Evolutionary conservation across 2,113 vertebrate species (phyloP).

Genomic region (Psittacus erithacus): DNA sequence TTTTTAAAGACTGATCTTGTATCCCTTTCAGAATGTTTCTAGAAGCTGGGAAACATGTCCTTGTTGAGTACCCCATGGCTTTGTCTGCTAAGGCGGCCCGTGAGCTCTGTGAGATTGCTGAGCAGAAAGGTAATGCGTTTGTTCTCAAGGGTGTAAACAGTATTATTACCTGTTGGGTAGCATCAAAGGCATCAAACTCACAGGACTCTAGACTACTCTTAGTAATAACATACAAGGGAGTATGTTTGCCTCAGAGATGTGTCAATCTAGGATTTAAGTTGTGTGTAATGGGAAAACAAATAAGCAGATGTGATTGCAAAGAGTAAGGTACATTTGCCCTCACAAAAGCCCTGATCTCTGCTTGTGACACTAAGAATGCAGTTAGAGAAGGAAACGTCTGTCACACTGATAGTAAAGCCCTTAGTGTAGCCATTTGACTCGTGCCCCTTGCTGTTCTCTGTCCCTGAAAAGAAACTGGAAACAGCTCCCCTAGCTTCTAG

Average conservation of each 20-base stretch:
- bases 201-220: background rate
- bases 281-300: background rate
- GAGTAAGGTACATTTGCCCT: background rate
- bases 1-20: slow-evolving; percentile 8
- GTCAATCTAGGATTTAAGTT: background rate
- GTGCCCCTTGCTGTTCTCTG: background rate
- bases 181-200: background rate
- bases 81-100: slow-evolving; percentile 77
- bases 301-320: background rate
- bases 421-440: background rate
- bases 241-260: background rate
- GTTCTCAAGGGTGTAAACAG: background rate
- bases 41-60: slow-evolving; percentile 91
- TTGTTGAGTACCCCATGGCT: slow-evolving; percentile 93
- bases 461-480: background rate
- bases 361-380: background rate
- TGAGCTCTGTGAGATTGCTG: slow-evolving; percentile 84
- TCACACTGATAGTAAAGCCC: background rate
- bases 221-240: background rate
- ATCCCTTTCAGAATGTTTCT: slow-evolving; percentile 81
- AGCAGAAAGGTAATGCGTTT: slow-evolving; percentile 82
- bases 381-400: background rate
- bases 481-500: background rate
- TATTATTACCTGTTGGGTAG: background rate
- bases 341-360: background rate